A percentile compares a stretch with the other conserved stretches of the same genome.
These are phyloP conservation scores for Zalophus californianus DNA, from an alignment of 2,797 vertebrate species.

Conservation along the genomic window DNA sequence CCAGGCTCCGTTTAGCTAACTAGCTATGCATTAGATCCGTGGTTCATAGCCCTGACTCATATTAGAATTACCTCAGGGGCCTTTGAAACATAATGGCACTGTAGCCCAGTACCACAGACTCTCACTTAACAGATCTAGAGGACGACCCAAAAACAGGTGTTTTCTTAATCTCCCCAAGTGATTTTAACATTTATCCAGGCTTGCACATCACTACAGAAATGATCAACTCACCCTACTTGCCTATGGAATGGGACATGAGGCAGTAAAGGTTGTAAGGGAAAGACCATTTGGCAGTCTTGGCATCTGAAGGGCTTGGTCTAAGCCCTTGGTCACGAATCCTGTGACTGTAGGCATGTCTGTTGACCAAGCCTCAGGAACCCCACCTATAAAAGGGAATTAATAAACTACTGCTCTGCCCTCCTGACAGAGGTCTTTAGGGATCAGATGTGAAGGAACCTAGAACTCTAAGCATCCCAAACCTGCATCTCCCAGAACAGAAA, in stretches of 20 bases:
- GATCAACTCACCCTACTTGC: not conserved
- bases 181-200: not conserved
- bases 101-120: not conserved
- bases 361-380: not conserved
- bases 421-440: not conserved
- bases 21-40: not conserved
- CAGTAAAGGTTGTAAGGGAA: not conserved
- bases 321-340: not conserved
- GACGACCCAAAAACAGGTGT: not conserved
- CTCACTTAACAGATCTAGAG: not conserved
- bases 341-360: not conserved
- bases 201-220: not conserved
- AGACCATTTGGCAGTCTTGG: not conserved
- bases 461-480: not conserved
- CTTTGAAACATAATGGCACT: not conserved
- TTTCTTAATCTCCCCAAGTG: not conserved
- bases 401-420: not conserved
- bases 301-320: not conserved
- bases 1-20: not conserved
- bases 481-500: not conserved
- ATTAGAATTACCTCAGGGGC: not conserved
- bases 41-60: not conserved
- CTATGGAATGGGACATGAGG: not conserved
- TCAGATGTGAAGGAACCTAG: not conserved
- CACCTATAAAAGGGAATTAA: not conserved